Conservation (phyloP, 2,888 invertebrate genomes). For the Meta bourneti region DNA sequence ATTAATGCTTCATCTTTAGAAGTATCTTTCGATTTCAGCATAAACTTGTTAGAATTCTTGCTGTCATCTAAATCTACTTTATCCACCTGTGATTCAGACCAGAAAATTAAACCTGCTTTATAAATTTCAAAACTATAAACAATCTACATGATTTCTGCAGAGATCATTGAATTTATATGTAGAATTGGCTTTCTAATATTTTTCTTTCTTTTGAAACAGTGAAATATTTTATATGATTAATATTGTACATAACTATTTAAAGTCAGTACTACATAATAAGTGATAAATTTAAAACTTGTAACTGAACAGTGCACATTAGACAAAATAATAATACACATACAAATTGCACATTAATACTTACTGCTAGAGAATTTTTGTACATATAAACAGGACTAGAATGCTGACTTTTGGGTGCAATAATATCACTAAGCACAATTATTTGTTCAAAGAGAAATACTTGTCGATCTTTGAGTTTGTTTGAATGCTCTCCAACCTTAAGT, state of each 20-base stretch:
- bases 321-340: too few relatives aligned
- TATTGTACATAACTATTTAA: not conserved
- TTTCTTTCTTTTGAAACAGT: not conserved
- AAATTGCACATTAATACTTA: constrained; percentile 81
- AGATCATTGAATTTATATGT: not conserved
- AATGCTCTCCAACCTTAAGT: constrained; percentile 84
- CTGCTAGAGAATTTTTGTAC: constrained; percentile 97
- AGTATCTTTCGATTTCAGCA: constrained; percentile 91
- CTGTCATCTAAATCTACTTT: constrained; percentile 90
- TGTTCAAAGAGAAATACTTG: constrained; percentile 99
- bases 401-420: constrained; percentile 83
- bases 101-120: not conserved
- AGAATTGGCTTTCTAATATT: too few relatives aligned
- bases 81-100: constrained; percentile 89
- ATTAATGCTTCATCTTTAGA: constrained; percentile 88
- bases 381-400: constrained; percentile 96
- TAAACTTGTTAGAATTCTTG: constrained; percentile 87
- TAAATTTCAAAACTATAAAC: not conserved
- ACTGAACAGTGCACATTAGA: too few relatives aligned
- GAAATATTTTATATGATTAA: not conserved
- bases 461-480: constrained; percentile 87
- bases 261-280: too few relatives aligned
- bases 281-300: too few relatives aligned
- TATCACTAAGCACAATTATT: constrained; percentile 96
- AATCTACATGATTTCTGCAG: not conserved